Evolutionary conservation across 2,888 invertebrate genomes (phyloP).

Genomic region (Allygus modestus): DNA sequence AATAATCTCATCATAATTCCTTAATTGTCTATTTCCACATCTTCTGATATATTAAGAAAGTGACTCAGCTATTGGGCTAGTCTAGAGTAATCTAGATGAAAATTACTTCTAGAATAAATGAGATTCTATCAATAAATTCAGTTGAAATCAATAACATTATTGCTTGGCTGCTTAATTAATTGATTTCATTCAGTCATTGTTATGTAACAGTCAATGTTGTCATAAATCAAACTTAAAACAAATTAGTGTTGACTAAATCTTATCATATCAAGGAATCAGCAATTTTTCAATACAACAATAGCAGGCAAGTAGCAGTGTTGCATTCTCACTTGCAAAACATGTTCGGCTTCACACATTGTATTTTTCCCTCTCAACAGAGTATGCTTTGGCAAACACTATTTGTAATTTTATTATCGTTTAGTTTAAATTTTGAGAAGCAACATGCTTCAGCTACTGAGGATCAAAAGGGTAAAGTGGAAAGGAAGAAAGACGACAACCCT

Average conservation of each 20-base stretch:
- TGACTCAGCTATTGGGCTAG: background rate
- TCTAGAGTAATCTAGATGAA: background rate
- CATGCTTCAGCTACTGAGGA: background rate
- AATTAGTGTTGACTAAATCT: constrained; percentile 10
- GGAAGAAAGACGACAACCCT: constrained; percentile 26
- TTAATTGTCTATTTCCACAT: too few relatives aligned
- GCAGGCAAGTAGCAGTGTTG: background rate
- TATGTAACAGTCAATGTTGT: constrained; percentile 16
- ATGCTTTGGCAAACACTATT: background rate
- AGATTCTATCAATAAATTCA: background rate
- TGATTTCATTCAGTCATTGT: background rate
- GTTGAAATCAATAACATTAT: background rate
- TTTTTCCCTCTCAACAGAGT: background rate
- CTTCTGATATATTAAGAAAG: background rate
- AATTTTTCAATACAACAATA: constrained; percentile 16
- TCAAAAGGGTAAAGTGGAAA: constrained; percentile 28
- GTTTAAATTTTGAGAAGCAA: background rate
- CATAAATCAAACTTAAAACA: background rate
- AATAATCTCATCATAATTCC: too few relatives aligned
- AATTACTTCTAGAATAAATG: background rate
- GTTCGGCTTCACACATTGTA: background rate
- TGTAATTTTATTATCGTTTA: background rate
- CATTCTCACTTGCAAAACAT: background rate
- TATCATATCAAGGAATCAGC: constrained; percentile 7
- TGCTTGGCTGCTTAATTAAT: background rate